Base-by-base conservation (phyloP, 2,797 vertebrate genomes). In the Rhabdophis nuchalis region DNA sequence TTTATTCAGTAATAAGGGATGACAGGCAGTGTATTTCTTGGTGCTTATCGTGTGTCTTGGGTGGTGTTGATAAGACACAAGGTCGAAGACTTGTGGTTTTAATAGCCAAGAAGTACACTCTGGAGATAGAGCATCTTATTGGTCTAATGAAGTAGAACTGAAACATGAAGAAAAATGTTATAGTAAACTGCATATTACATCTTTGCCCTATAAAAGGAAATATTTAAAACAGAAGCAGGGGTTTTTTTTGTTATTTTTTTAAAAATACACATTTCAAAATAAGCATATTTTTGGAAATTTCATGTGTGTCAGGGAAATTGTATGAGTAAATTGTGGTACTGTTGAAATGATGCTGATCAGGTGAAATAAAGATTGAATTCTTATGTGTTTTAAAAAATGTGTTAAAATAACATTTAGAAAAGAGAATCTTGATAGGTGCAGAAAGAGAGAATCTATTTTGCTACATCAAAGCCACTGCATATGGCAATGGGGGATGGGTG, bases 1-100 rank as follows among this genome's bases (percentile, higher is more conserved):
- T 94, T 96, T 97, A 96, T 95, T 96, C 94, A 95, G 96, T 94
- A 95, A 94, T 95, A 96, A 96, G 93, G 61, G 87, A 94, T 93
- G 93, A 96, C 95, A 95, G 92, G 89, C 93, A 93, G 92, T 92
- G 93, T 93, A 91, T 94, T 96, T 95, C 93, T 95, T 86, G 87
- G 89, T 95, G 88, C 91, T 95, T 96, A 85, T 89, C 57, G 60
- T 14, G 36, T 94, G 91, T 94, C 93, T 94, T 96, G 93, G 94
- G 90, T 91, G 77, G 89, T 61, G 91, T 94, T 95, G 94, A 95
- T 96, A 95, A 96, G 93, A 88, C 60, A 90, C 90, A 94, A 95
- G 95, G 95, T 94, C 1, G 1, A 94, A 95, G 93, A 91, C 93
- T 94, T 41, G 72, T 72, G 93, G 91, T 93, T 96, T 96, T 96